phyloP scores from a whole-genome alignment of 2,888 invertebrate genomes.

The Uropetala carovei region DNA sequence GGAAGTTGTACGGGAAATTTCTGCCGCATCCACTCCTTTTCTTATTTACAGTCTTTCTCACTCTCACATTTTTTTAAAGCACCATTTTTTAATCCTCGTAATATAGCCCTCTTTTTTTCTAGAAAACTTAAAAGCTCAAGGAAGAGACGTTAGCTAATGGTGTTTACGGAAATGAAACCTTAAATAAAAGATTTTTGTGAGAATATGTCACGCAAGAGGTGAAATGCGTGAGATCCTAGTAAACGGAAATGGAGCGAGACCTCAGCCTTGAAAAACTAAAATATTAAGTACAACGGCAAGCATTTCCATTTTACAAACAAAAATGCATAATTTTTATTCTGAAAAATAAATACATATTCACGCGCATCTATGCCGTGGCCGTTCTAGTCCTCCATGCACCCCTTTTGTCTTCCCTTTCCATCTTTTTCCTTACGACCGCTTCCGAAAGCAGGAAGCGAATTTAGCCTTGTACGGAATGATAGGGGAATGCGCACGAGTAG shows the following conservation, averaged over 20 bases:
- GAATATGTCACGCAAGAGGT: neutral
- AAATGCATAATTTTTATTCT: neutral
- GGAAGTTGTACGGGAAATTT: too few species aligned
- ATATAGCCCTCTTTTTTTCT: neutral
- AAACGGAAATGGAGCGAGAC: neutral
- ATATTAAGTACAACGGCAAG: neutral
- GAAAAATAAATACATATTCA: neutral
- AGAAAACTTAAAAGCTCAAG: conserved; percentile 41
- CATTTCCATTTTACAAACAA: neutral
- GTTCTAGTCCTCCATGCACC: neutral
- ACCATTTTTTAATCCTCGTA: neutral
- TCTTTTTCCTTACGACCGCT: neutral
- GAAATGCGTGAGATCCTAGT: neutral
- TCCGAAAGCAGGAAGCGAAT: neutral
- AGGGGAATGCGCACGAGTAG: neutral
- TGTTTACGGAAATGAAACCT: conserved; percentile 50
- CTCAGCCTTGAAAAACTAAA: neutral
- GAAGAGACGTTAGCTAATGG: neutral
- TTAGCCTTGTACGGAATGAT: conserved; percentile 12
- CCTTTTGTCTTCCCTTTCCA: neutral
- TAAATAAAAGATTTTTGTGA: conserved; percentile 24
- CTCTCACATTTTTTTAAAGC: neutral
- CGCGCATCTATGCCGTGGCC: neutral
- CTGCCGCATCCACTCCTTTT: too few species aligned
- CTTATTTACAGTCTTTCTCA: too few species aligned